These are phyloP conservation scores for Uromys caudimaculatus DNA, from an alignment of 2,797 vertebrate species.

Conservation along the genomic window DNA sequence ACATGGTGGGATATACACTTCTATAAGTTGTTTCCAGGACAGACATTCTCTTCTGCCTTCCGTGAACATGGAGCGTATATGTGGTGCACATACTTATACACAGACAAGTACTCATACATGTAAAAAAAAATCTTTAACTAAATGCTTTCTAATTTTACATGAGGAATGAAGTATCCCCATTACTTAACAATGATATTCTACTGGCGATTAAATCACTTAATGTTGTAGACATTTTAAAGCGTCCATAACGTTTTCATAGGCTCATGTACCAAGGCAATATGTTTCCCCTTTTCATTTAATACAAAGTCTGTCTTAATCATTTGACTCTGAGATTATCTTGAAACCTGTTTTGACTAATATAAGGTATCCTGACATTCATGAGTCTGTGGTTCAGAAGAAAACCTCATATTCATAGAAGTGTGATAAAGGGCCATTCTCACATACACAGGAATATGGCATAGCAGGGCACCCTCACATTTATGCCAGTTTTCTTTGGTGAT, in stretches of 20 bases:
- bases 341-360: neutral
- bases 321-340: neutral
- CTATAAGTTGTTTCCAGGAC: neutral
- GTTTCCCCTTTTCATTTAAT: conserved; percentile 2
- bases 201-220: neutral
- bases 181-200: neutral
- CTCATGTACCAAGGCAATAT: neutral
- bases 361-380: neutral
- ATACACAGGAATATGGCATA: neutral
- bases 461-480: neutral
- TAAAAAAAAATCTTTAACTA: neutral
- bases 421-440: neutral
- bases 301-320: neutral
- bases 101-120: neutral
- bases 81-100: neutral
- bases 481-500: neutral
- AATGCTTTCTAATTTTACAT: neutral
- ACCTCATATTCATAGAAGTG: neutral
- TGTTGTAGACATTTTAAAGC: neutral
- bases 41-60: neutral
- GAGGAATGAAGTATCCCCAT: neutral
- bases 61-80: too few relatives aligned
- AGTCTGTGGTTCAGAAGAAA: too few relatives aligned
- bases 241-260: neutral
- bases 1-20: neutral